phyloP scores from a whole-genome alignment of 1,140 invertebrate genomes.

The Formica exsecta region DNA sequence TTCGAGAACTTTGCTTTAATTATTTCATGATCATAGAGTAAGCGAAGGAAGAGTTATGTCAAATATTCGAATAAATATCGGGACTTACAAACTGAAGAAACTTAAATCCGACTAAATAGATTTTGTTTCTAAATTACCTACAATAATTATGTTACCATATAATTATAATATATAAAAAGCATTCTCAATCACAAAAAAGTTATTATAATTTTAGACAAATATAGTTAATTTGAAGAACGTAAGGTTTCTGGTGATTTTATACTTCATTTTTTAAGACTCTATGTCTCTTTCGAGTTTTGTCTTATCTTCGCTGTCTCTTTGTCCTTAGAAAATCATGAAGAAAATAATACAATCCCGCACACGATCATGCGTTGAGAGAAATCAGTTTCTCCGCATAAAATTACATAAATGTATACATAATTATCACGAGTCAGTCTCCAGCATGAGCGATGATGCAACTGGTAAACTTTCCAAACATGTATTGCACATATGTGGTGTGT shows the following conservation, averaged over 20 bases:
- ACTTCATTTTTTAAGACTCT: background rate
- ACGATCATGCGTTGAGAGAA: background rate
- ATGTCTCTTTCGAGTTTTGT: background rate
- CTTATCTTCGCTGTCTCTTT: background rate
- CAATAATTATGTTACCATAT: background rate
- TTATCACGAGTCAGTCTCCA: constrained; percentile 48
- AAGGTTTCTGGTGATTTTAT: background rate
- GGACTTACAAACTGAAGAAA: background rate
- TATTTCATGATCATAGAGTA: background rate
- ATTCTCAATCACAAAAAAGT: constrained; percentile 12
- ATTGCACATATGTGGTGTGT: constrained; percentile 5
- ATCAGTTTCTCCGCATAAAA: constrained; percentile 1
- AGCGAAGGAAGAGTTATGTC: constrained; percentile 9
- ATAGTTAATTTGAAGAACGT: constrained; percentile 2
- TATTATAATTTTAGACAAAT: background rate
- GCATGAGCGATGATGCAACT: constrained; percentile 38
- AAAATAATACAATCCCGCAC: constrained; percentile 5
- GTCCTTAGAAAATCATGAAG: background rate
- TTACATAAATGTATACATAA: constrained; percentile 42
- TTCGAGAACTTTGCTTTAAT: background rate
- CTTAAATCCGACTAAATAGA: background rate
- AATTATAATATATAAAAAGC: background rate
- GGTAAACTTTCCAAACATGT: constrained; percentile 11
- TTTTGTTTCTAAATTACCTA: background rate
- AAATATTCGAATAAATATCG: constrained; percentile 18